Evolutionary conservation across 30 jellyfish, hydroid and myxozoan genomes (phyloP), one percentile per base, ranked within the genome.

Genomic region (Clytia hemisphaerica): DNA sequence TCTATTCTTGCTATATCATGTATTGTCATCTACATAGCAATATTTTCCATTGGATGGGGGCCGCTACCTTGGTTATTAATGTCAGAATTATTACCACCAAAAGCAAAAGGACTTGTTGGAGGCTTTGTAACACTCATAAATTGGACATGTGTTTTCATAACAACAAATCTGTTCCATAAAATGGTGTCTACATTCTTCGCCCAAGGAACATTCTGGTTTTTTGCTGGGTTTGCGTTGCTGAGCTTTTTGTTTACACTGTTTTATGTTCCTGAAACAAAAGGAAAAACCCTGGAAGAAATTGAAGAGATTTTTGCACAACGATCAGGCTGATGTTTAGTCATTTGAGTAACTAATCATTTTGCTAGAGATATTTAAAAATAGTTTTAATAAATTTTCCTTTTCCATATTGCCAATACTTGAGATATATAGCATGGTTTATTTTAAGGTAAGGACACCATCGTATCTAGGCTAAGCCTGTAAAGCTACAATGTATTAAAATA

Each of bases 21-120:
- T 34, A 93, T 92, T 1, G 59, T 89, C 44, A 37, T 81, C 35
- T 89, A 74, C 62, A 76, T 76, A 33, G 60, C 57, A 19, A 62
- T 89, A 36, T 89, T 89, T 38, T 89, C 98, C 2, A 37, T 89
- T 42, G 95, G 98, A 1, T 89, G 98, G 98, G 98, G 98, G 12
- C 95, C 95, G 26, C 55, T 89, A 65, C 98, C 98, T 6, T 89
- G 98, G 98, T 84, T 89, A 59, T 75, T 81, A 6, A 89, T 89
- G 98, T 89, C 98, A 0, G 98, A 89, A 66, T 60, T 89, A 15
- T 82, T 89, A 71, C 98, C 98, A 46, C 95, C 95, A 4, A 79
- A 95, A 61, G 98, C 94, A 36, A 82, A 93, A 31, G 98, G 95
- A 0, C 71, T 66, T 24, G 98, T 94, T n/a, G 46, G 94, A 29